phyloP scores from a whole-genome alignment of 2,797 vertebrate species.

The Tympanoctomys barrerae region DNA sequence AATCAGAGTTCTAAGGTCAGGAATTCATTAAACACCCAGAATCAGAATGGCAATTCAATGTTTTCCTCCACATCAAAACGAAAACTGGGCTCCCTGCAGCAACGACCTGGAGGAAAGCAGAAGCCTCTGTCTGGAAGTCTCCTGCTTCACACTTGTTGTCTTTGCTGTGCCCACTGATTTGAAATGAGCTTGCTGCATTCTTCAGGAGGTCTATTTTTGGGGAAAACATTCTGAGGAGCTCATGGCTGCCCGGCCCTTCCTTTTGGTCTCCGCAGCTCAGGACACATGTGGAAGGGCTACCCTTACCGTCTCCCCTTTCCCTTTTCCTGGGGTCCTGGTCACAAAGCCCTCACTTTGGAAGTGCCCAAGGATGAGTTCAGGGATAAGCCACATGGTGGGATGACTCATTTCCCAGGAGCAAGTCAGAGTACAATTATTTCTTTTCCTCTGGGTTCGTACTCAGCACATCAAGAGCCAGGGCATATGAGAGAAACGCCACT shows the following conservation, averaged over 20 bases:
- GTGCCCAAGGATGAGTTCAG: not conserved
- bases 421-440: not conserved
- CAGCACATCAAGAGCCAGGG: not conserved
- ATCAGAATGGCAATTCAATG: not conserved
- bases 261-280: not conserved
- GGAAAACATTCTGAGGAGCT: not conserved
- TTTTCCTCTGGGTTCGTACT: not conserved
- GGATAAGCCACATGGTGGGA: not conserved
- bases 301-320: not conserved
- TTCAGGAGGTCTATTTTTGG: not conserved
- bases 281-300: not conserved
- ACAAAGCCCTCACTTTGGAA: not conserved
- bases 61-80: constrained; percentile 32
- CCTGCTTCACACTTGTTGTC: not conserved
- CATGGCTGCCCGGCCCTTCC: not conserved
- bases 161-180: not conserved
- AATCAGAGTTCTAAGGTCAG: not conserved
- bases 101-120: not conserved
- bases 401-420: not conserved
- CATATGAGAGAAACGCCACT: not conserved
- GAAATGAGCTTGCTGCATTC: not conserved
- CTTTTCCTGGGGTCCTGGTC: not conserved
- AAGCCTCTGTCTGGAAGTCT: not conserved
- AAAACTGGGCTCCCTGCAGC: not conserved
- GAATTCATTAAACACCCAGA: constrained; percentile 29